Evolutionary conservation across 2,113 vertebrate genomes (phyloP).

Genomic region (Girardinichthys multiradiatus): DNA sequence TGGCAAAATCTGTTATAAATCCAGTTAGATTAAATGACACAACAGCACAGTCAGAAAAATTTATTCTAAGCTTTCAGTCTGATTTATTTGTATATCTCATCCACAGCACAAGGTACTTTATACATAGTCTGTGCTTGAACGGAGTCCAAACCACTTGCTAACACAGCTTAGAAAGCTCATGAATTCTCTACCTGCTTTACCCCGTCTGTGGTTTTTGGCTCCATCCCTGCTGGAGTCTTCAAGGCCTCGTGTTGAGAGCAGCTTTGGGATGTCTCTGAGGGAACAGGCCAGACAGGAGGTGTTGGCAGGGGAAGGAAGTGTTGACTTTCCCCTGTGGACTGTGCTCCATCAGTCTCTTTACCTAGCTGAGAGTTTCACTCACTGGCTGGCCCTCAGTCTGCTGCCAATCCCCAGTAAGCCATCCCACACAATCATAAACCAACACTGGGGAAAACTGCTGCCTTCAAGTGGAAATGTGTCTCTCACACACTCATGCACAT

Average conservation of each 20-base stretch:
- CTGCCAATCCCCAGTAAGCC: slow-evolving; percentile 8
- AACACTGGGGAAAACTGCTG: slow-evolving; percentile 14
- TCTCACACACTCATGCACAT: neutral
- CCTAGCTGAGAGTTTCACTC: slow-evolving; percentile 42
- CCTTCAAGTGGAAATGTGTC: slow-evolving; percentile 28
- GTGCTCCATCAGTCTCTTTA: slow-evolving; percentile 60
- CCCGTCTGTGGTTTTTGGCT: slow-evolving; percentile 39
- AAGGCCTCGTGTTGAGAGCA: slow-evolving; percentile 48
- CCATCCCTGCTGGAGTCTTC: neutral
- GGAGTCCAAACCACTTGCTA: slow-evolving; percentile 12
- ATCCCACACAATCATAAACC: slow-evolving; percentile 29
- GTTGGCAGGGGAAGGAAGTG: slow-evolving; percentile 61
- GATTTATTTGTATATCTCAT: neutral
- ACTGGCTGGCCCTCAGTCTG: slow-evolving; percentile 22
- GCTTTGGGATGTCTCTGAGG: slow-evolving; percentile 41
- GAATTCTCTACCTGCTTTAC: slow-evolving; percentile 33
- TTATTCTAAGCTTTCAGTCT: neutral
- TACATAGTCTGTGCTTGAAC: neutral
- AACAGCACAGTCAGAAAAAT: neutral
- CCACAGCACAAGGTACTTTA: neutral
- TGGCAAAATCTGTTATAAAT: too few species aligned
- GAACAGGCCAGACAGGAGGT: slow-evolving; percentile 49
- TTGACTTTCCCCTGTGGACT: slow-evolving; percentile 53
- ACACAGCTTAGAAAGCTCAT: slow-evolving; percentile 14
- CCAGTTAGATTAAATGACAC: too few species aligned